Evolutionary conservation across 2,113 vertebrate species (phyloP), one percentile per base, ranked within the genome.

Genomic region (Parotia lawesii): DNA sequence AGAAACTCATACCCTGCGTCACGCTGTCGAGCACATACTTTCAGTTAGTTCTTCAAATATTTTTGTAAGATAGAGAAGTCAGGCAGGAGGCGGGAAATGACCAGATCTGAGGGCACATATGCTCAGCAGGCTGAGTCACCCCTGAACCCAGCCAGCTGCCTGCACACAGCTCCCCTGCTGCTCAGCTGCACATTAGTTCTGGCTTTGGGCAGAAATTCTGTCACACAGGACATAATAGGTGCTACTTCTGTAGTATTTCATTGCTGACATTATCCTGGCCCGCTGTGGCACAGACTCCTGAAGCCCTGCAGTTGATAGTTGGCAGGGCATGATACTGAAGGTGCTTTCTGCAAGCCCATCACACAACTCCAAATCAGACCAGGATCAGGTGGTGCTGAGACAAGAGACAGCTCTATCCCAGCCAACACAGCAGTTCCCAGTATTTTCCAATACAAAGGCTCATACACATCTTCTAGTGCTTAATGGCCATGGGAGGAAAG

Each of bases 11-110:
- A n/a, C 12, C n/a, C 48, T 40, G 37, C 37, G 58, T n/a, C 47
- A 62, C 1, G 24, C 29, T 37, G 37, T 42, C 56, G 31, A 77
- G 70, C 40, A 66, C 42, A 72, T 33, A 75, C 37, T 69, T 93
- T 65, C 54, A 83, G 70, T 75, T 69, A 47, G 50, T 18, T 87
- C 66, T 91, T 87, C 84, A 75, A 92, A 84, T 85, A 85, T 71
- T 94, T 91, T 81, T 90, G 31, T 38, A 87, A 91, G 89, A 84
- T 45, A 90, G 54, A 74, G 57, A 45, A 96, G 70, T 64, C 45
- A 80, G 62, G 73, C 65, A 61, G 89, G 70, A 89, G 93, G 70
- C 0, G 38, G 80, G 77, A 95, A 87, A 74, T 73, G 19, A 82
- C 73, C 79, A 60, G 74, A 50, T 57, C 31, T 73, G 74, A 94